These are phyloP conservation scores for Halichondria panicea DNA, from an alignment of 37 sponge, comb jelly and placozoan species.

Conservation along the genomic window DNA sequence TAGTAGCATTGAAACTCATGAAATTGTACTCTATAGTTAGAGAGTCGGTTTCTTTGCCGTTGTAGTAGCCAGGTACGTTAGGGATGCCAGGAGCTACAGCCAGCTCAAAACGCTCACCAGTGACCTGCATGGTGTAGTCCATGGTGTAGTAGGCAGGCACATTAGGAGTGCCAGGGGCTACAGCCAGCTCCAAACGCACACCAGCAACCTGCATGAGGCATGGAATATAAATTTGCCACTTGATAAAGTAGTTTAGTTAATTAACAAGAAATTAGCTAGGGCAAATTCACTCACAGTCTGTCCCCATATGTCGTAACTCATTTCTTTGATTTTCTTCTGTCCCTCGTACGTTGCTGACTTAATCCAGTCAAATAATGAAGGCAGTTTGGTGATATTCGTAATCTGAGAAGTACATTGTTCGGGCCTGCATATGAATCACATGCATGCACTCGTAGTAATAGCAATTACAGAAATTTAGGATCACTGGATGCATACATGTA, in stretches of 20 bases:
- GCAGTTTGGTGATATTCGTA: not conserved
- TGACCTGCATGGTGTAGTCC: constrained; percentile 1
- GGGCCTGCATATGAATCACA: not conserved
- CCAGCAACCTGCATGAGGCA: not conserved
- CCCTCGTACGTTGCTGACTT: not conserved
- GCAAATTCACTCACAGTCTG: not conserved
- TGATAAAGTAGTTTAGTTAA: too few relatives aligned
- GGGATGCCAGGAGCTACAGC: not conserved
- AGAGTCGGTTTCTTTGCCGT: not conserved
- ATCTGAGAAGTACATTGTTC: not conserved
- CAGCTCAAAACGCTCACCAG: constrained; percentile 22
- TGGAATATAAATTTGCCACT: too few relatives aligned
- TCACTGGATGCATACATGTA: too few relatives aligned
- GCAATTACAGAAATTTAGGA: too few relatives aligned
- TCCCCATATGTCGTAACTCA: not conserved
- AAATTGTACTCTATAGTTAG: constrained; percentile 1
- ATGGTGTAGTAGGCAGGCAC: not conserved
- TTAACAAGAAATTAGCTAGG: not conserved
- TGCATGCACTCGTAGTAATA: too few relatives aligned
- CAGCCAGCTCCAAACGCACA: not conserved
- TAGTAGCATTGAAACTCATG: constrained; percentile 21
- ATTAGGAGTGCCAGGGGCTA: not conserved
- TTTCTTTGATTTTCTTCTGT: not conserved
- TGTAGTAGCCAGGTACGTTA: constrained; percentile 19
- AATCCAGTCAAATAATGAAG: not conserved